These are phyloP conservation scores for Drosophila teissieri DNA, from an alignment of 1,140 invertebrate species.

Conservation along the genomic window DNA sequence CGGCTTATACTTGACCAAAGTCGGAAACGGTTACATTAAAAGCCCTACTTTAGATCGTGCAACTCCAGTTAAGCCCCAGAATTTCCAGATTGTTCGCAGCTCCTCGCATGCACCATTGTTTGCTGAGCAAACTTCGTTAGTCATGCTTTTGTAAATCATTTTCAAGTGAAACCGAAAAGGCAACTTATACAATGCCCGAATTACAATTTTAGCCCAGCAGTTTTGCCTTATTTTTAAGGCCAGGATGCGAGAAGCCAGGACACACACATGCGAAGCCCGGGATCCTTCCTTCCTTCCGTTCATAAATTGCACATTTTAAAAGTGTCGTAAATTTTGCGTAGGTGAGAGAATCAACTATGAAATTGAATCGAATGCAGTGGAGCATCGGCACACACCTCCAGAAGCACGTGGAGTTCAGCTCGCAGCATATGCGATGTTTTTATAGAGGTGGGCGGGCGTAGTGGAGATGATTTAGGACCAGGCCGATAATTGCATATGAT, in stretches of 20 bases:
- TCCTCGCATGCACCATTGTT: constrained; percentile 8
- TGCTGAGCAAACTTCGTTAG: constrained; percentile 46
- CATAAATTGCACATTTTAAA: constrained; percentile 80
- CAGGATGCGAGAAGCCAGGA: not conserved
- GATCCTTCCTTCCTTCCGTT: constrained; percentile 1
- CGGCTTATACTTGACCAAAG: not conserved
- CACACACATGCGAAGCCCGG: not conserved
- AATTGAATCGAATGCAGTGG: constrained; percentile 63
- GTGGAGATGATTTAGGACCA: constrained; percentile 33
- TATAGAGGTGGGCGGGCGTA: not conserved
- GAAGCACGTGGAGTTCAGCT: constrained; percentile 14
- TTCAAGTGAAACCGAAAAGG: constrained; percentile 28
- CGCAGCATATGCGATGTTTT: constrained; percentile 20
- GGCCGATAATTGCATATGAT: constrained; percentile 60
- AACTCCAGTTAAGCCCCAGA: not conserved
- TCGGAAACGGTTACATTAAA: not conserved
- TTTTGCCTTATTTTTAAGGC: constrained; percentile 18
- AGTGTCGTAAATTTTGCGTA: constrained; percentile 76
- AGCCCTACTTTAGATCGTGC: not conserved
- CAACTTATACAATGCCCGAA: constrained; percentile 29
- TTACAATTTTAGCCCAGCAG: constrained; percentile 32
- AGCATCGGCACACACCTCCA: not conserved
- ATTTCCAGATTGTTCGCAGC: constrained; percentile 11
- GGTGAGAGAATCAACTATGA: constrained; percentile 54
- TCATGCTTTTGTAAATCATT: constrained; percentile 36